Percentiles rank a stretch among this genome's conserved stretches.
These are phyloP conservation scores for Phengaris alcon DNA, from an alignment of 2,888 invertebrate genomes.

Conservation along the genomic window DNA sequence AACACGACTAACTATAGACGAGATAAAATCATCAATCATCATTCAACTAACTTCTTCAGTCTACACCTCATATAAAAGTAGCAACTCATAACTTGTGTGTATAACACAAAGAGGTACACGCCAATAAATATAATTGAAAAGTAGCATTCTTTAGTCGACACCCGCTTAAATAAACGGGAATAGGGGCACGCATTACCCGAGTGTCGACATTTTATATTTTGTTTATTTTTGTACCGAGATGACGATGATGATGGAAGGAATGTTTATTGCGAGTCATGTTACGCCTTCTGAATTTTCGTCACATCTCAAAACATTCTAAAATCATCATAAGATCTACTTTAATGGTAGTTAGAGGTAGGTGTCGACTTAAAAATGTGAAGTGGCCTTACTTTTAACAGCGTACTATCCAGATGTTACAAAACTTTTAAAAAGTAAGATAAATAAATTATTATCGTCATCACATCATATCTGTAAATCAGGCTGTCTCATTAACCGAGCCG, in stretches of 20 bases:
- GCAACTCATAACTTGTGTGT: not conserved
- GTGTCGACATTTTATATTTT: constrained; percentile 21
- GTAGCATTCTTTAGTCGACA: constrained; percentile 5
- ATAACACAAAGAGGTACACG: not conserved
- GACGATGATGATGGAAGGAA: not conserved
- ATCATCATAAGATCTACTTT: not conserved
- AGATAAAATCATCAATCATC: not conserved
- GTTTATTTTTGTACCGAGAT: constrained; percentile 13
- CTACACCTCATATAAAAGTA: not conserved
- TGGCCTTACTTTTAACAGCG: not conserved
- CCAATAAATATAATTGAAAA: constrained; percentile 6
- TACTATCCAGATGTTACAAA: not conserved
- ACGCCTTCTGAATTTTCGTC: not conserved
- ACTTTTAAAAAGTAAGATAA: not conserved
- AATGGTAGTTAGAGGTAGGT: not conserved
- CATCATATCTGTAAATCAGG: not conserved
- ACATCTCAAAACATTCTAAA: not conserved
- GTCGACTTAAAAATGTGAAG: not conserved
- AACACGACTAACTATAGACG: not conserved
- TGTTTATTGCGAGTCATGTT: not conserved
- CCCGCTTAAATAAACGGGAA: constrained; percentile 14
- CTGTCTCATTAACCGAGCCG: not conserved
- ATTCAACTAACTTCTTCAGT: not conserved
- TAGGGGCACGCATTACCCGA: constrained; percentile 2
- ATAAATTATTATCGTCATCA: not conserved